These are phyloP conservation scores for Melieria crassipennis DNA, from an alignment of 2,888 invertebrate genomes.

Conservation along the genomic window DNA sequence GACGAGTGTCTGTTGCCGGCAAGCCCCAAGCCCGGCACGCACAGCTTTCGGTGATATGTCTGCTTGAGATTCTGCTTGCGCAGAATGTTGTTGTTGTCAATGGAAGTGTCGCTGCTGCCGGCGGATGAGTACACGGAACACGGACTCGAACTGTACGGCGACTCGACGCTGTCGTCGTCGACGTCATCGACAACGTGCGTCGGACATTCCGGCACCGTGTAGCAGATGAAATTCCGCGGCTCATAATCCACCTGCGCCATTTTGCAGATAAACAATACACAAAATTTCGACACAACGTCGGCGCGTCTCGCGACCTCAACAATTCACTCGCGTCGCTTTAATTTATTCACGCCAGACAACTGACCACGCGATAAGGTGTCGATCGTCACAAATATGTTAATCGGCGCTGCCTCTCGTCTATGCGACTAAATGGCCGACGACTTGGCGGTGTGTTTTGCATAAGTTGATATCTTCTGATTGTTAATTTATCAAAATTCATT, in stretches of 20 bases:
- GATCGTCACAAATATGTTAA: too few relatives aligned
- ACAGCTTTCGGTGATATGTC: slow-evolving; percentile 41
- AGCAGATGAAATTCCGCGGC: slow-evolving; percentile 60
- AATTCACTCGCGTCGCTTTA: too few relatives aligned
- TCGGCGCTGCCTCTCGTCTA: too few relatives aligned
- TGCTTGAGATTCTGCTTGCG: slow-evolving; percentile 41
- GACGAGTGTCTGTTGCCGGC: slow-evolving; percentile 45
- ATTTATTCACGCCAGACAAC: too few relatives aligned
- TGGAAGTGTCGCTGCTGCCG: slow-evolving; percentile 50
- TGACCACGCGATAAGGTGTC: too few relatives aligned
- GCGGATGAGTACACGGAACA: slow-evolving; percentile 48
- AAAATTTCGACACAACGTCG: too few relatives aligned
- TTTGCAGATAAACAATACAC: background rate
- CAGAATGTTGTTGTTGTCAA: slow-evolving; percentile 45
- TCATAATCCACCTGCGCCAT: slow-evolving; percentile 59
- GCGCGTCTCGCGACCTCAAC: too few relatives aligned
- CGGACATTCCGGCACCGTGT: slow-evolving; percentile 61
- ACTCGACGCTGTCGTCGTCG: slow-evolving; percentile 41
- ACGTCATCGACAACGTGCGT: slow-evolving; percentile 42
- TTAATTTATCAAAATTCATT: too few relatives aligned
- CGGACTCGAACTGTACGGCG: slow-evolving; percentile 41
- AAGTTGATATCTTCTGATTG: too few relatives aligned
- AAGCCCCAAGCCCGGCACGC: slow-evolving; percentile 26
- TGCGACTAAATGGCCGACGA: too few relatives aligned
- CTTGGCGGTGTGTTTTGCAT: too few relatives aligned